These are phyloP conservation scores for Aurelia sp. DNA, from an alignment of 30 jellyfish, hydroid and myxozoan genomes.

Conservation along the genomic window DNA sequence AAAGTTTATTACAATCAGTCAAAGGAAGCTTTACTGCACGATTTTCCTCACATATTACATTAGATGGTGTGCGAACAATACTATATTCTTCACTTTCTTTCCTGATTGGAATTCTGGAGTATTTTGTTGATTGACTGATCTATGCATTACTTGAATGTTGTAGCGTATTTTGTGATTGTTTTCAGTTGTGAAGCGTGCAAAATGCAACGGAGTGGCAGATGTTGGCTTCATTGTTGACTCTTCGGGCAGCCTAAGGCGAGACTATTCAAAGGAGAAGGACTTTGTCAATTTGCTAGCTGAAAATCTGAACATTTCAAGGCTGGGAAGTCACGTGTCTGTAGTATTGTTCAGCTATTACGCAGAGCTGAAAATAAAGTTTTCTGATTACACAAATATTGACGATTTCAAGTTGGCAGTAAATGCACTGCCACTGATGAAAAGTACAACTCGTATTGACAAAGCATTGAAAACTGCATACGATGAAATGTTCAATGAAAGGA, in stretches of 20 bases:
- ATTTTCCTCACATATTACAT: no score
- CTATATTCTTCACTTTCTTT: no score
- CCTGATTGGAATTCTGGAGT: no score
- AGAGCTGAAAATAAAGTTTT: conserved; percentile 40
- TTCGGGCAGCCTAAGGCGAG: conserved; percentile 61
- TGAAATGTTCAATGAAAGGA: conserved; percentile 43
- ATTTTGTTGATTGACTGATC: no score
- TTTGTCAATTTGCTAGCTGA: conserved; percentile 52
- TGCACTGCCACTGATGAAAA: conserved; percentile 53
- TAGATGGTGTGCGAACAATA: no score
- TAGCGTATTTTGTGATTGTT: neutral
- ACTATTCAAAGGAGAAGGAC: conserved; percentile 65
- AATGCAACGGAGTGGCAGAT: conserved; percentile 42
- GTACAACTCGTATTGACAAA: conserved; percentile 70
- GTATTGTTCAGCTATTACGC: conserved; percentile 61
- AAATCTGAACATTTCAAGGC: conserved; percentile 14
- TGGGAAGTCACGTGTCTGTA: conserved; percentile 65
- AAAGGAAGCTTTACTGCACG: no score
- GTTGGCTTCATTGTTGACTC: conserved; percentile 77
- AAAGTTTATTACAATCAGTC: no score
- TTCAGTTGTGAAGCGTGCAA: conserved; percentile 12
- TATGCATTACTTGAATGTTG: no score
- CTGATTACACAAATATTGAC: conserved; percentile 30
- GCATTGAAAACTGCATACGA: conserved; percentile 50
- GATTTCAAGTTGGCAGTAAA: conserved; percentile 56